Base-by-base conservation (phyloP, 23 tunicate genomes). In the Clavelina lepadiformis region DNA sequence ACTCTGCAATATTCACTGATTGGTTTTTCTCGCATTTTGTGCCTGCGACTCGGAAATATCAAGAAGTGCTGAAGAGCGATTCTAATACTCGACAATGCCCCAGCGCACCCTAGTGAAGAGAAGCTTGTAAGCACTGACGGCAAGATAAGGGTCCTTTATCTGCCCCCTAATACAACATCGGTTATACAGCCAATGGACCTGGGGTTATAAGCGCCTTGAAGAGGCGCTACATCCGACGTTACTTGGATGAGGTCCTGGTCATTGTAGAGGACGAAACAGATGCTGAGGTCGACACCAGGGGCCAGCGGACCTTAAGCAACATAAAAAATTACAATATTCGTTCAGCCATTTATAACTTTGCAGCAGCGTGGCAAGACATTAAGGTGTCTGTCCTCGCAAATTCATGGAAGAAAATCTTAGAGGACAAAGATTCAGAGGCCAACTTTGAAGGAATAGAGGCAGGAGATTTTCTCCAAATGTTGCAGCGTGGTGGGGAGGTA, bases 401-500 rank as follows among this genome's bases (percentile, higher is more conserved):
- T 23, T 63, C 51, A 21, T 63, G 69, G 51, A 63, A 63, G 13
- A 63, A 63, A 63, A 31, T 63, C 13, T 11, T 63, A 21, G 69
- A 31, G 25, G 69, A 63, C 51, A 32, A 22, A 63, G 69, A 35
- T 35, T 21, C 50, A 3, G 51, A 63, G 23, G 69, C 5, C 33
- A 63, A 36, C 51, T 63, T 63, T 35, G 51, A 63, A 63, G 69
- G 51, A 63, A 21, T 31, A 31, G 27, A 35, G 27, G 69, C 50
- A 63, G 69, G 11, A 63, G 51, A 63, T 63, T 63, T 63, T 63
- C 69, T 35, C 51, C 69, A 63, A 7, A 63, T 63, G 23, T 36
- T 63, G 51, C 69, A 63, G 69, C 69, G 69, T 63, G 69, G 69
- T 63, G 69, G 50, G 49, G 69, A 63, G 50, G 69, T 63, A 63